Evolutionary conservation across 2,888 invertebrate species (phyloP).

Genomic region (Acrobasis suavella): DNA sequence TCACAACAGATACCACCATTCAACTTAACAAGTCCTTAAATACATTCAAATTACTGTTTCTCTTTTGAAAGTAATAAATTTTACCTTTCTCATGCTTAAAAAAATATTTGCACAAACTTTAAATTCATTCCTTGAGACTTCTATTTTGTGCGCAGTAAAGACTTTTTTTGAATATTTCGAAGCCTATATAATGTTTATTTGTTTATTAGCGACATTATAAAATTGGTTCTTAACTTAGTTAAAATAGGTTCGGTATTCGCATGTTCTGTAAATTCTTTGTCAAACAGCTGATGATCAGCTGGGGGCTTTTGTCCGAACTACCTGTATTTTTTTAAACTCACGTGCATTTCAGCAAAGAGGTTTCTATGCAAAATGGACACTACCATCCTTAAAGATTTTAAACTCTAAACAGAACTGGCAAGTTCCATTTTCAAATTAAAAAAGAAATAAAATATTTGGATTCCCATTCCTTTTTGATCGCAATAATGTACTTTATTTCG

Average conservation of each 20-base stretch:
- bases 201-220: background rate
- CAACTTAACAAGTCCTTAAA: background rate
- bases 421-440: slow-evolving; percentile 1
- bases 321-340: slow-evolving; percentile 45
- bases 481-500: background rate
- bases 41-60: slow-evolving; percentile 3
- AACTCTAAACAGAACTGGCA: slow-evolving; percentile 2
- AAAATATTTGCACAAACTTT: background rate
- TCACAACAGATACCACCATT: background rate
- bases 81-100: background rate
- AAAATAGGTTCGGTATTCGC: slow-evolving; percentile 12
- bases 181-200: background rate
- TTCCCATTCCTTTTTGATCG: background rate
- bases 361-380: slow-evolving; percentile 45
- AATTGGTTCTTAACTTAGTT: background rate
- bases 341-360: slow-evolving; percentile 42
- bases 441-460: background rate
- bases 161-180: background rate
- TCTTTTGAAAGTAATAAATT: slow-evolving; percentile 1
- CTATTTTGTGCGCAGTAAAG: background rate
- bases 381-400: background rate
- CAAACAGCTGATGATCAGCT: slow-evolving; percentile 63
- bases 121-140: background rate
- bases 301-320: slow-evolving; percentile 45
- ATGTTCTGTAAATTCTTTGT: slow-evolving; percentile 11